These are phyloP conservation scores for Mormyrus iriodes DNA, from an alignment of 2,113 vertebrate genomes.

Conservation along the genomic window DNA sequence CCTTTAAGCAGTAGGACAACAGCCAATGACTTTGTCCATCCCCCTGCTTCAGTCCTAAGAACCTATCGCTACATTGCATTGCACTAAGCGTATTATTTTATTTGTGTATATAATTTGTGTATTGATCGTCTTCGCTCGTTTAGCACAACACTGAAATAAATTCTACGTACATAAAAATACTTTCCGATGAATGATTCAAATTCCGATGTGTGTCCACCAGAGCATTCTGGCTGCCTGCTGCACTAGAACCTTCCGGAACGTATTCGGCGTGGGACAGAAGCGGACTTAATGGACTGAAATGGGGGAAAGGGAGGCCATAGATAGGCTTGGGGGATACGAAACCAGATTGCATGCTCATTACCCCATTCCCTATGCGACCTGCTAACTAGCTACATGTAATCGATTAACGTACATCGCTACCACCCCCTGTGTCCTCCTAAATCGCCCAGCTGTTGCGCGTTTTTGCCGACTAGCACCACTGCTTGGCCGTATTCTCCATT, in stretches of 20 bases:
- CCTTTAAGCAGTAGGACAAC: background rate
- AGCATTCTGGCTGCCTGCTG: background rate
- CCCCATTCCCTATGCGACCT: background rate
- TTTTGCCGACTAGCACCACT: background rate
- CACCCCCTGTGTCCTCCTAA: background rate
- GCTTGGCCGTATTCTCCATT: background rate
- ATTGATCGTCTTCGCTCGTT: background rate
- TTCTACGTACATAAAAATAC: background rate
- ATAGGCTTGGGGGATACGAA: background rate
- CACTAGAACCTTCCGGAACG: background rate
- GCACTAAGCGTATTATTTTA: background rate
- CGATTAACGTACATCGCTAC: background rate
- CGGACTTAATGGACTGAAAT: background rate
- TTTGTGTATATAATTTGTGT: background rate
- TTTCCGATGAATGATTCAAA: background rate
- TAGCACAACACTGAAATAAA: background rate
- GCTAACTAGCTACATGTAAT: background rate
- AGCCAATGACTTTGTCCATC: background rate
- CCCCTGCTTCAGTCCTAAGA: background rate
- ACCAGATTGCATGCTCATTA: background rate
- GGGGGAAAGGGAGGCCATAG: background rate
- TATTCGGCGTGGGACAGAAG: background rate
- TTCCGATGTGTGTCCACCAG: background rate
- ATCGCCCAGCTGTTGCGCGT: background rate
- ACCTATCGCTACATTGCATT: background rate